Evolutionary conservation across 1,140 invertebrate species (phyloP).

Genomic region (Diachasmimorpha longicaudata): DNA sequence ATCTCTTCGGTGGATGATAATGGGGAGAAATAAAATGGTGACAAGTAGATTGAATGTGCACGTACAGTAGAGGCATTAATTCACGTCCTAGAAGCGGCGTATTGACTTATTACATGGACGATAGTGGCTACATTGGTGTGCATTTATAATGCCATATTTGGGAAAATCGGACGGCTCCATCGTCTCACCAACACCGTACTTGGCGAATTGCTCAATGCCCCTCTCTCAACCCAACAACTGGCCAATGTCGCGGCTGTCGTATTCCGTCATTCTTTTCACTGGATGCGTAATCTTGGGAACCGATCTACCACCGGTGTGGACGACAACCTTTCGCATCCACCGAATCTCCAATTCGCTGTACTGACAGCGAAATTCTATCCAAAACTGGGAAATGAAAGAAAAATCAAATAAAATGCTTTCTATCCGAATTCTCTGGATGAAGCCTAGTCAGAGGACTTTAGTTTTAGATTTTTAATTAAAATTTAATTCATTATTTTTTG

Average conservation of each 20-base stretch:
- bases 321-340: too few species aligned
- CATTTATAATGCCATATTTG: slow-evolving; percentile 56
- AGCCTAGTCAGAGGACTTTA: too few species aligned
- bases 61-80: not conserved
- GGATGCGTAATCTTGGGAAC: not conserved
- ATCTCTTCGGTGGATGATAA: not conserved
- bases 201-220: slow-evolving; percentile 55
- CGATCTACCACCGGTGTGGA: not conserved
- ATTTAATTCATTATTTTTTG: too few species aligned
- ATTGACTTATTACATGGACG: slow-evolving; percentile 35
- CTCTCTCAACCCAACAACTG: slow-evolving; percentile 26
- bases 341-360: too few species aligned
- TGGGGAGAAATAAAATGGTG: not conserved
- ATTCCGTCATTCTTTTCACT: not conserved
- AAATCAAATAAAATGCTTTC: too few species aligned
- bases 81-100: slow-evolving; percentile 14
- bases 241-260: slow-evolving; percentile 21
- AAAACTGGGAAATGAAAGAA: too few species aligned
- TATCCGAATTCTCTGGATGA: too few species aligned
- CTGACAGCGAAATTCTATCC: too few species aligned
- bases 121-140: slow-evolving; percentile 6
- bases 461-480: too few species aligned
- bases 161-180: slow-evolving; percentile 56
- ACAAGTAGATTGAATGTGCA: not conserved
- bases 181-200: slow-evolving; percentile 45